A percentile compares a stretch with the other conserved stretches of the same genome.
Conservation (phyloP, 2,113 vertebrate species). For the Callithrix jacchus region DNA sequence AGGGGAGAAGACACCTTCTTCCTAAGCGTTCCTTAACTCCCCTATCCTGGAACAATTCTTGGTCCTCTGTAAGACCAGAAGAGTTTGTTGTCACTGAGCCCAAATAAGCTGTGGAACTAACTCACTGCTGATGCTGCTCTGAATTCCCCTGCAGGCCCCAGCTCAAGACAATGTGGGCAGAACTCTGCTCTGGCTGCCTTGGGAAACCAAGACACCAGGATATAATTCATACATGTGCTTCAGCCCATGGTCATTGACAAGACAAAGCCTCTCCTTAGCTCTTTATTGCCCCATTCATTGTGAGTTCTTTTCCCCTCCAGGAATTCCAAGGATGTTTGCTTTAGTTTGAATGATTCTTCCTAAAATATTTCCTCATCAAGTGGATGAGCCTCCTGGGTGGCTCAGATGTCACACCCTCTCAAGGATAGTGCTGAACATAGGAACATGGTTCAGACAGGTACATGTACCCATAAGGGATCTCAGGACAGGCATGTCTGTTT, state of each 20-base stretch:
- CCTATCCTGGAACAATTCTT: neutral
- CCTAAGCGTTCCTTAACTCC: neutral
- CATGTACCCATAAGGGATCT: neutral
- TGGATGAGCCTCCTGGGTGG: neutral
- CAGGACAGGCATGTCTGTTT: neutral
- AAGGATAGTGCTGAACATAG: neutral
- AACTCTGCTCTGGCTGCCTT: neutral
- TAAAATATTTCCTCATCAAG: neutral
- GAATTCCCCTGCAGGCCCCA: neutral
- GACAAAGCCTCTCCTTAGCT: neutral
- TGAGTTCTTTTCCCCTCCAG: neutral
- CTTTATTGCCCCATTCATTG: neutral
- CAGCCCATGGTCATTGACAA: accelerated
- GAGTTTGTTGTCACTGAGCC: neutral
- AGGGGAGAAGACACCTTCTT: neutral
- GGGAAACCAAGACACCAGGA: neutral
- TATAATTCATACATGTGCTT: neutral
- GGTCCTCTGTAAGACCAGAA: neutral
- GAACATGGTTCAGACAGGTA: neutral
- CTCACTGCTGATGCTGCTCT: neutral
- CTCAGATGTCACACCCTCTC: neutral
- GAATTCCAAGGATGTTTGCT: neutral
- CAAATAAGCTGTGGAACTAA: neutral
- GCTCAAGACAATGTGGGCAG: neutral
- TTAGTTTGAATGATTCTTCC: neutral